Evolutionary conservation across 2,113 vertebrate genomes (phyloP), one percentile per base, ranked within the genome.

Genomic region (Fukomys damarensis): DNA sequence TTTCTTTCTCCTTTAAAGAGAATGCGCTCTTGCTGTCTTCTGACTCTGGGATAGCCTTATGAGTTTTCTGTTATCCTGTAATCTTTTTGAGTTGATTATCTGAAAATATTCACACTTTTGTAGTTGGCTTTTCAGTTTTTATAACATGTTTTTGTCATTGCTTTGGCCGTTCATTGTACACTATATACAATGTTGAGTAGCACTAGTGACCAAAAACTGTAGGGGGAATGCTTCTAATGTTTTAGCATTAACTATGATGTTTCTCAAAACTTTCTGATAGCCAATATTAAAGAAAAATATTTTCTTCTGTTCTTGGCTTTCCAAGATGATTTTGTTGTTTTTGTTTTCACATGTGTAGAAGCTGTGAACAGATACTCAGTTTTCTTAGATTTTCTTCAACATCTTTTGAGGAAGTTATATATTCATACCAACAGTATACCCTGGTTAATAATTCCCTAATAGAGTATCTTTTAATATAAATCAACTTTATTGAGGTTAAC

Each of bases 111-210:
- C 22, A 70, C 22, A 61, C 1, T 77, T 95, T 87, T 83, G 28
- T 91, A 77, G 4, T 72, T 91, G 88, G 20, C 61, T 81, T 96
- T 96, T 59, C 12, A 86, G 5, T 85, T 81, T 89, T 96, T 77
- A 84, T 89, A 89, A 58, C 35, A 54, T 77, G 20, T 61, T 93
- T 94, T 89, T 46, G 59, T 97, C 30, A 52, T 80, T 91, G 38
- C 24, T 93, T 84, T 81, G 38, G 7, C 49, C 41, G 1, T n/a
- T 83, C 41, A 1, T n/a, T 83, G 43, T 46, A 70, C 12, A 16
- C 35, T 22, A 28, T 68, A 26, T 30, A 26, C 61, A 76, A 43
- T 95, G 7, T 54, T 93, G 74, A 89, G 32, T 70, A 90, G 74
- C 16, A 81, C 5, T 61, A 58, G 46, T 49, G 74, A 7, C 38